Percentiles rank a stretch among this genome's conserved stretches.
Conservation (phyloP, 2,888 invertebrate species). For the Aromia moschata region DNA sequence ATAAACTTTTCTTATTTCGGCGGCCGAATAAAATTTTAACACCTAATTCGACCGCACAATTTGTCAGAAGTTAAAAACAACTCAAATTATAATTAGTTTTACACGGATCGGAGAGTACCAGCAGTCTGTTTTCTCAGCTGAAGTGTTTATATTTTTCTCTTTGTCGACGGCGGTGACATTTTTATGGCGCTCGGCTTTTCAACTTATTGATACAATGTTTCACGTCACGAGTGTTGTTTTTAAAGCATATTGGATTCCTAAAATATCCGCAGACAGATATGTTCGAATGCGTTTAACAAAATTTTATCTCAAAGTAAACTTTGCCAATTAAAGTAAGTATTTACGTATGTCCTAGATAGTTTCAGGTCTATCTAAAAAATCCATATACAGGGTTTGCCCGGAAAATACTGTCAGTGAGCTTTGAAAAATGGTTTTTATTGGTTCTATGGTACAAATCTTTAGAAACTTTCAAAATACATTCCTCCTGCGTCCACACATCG, state of each 20-base stretch:
- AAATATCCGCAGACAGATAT: neutral
- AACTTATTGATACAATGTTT: conserved; percentile 14
- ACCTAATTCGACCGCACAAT: conserved; percentile 55
- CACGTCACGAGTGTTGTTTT: neutral
- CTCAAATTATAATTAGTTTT: conserved; percentile 26
- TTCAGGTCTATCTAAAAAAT: too few species aligned
- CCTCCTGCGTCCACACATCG: too few species aligned
- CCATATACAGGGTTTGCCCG: too few species aligned
- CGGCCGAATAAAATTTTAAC: conserved; percentile 57
- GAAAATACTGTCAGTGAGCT: too few species aligned
- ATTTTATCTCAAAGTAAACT: too few species aligned
- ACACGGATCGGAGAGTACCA: conserved; percentile 5
- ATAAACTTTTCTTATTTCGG: conserved; percentile 62
- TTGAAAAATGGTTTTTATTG: too few species aligned
- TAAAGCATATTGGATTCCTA: neutral
- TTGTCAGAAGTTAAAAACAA: conserved; percentile 39
- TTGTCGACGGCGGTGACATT: conserved; percentile 18
- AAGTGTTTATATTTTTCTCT: conserved; percentile 26
- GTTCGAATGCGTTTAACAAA: too few species aligned
- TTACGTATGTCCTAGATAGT: too few species aligned
- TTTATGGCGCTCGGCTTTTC: conserved; percentile 12
- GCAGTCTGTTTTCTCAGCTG: conserved; percentile 18
- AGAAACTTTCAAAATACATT: too few species aligned
- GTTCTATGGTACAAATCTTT: too few species aligned
- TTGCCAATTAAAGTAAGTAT: too few species aligned